Evolutionary conservation across 2,797 vertebrate genomes (phyloP).

Genomic region (Manis javanica): DNA sequence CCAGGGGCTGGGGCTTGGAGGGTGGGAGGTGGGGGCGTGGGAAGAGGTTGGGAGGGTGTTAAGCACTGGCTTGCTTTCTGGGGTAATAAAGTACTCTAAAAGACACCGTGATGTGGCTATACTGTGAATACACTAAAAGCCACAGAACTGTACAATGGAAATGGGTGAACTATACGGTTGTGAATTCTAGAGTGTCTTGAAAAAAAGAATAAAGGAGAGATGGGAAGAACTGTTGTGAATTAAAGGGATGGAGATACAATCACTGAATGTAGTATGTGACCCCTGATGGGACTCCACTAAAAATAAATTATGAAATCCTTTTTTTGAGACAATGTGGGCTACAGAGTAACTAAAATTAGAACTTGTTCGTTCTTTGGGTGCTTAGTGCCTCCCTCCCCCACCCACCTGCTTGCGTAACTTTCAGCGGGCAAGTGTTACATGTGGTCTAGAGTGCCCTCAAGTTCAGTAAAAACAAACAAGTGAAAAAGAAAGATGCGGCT

Average conservation of each 20-base stretch:
- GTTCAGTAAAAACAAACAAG: not conserved
- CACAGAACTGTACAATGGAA: not conserved
- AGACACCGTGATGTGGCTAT: fast-evolving
- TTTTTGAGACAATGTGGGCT: not conserved
- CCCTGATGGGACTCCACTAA: not conserved
- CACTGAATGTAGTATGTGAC: not conserved
- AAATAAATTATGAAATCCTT: not conserved
- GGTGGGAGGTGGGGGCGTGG: not conserved
- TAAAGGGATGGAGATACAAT: not conserved
- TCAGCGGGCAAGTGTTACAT: not conserved
- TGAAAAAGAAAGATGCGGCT: fast-evolving
- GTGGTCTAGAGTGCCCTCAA: not conserved
- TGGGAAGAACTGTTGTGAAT: not conserved
- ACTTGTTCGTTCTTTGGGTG: not conserved
- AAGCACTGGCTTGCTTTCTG: not conserved
- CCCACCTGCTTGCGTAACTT: no score
- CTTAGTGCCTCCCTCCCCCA: no score
- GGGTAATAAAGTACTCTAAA: not conserved
- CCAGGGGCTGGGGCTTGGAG: not conserved
- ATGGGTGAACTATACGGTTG: fast-evolving
- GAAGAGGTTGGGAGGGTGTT: not conserved
- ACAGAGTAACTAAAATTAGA: not conserved
- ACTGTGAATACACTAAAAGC: not conserved
- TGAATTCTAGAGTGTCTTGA: not conserved
- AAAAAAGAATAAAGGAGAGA: not conserved